Percentiles rank a stretch among this genome's conserved stretches.
These are phyloP conservation scores for Ophiothrix spiculata DNA, from an alignment of 35 echinoderm and acorn worm species.

Conservation along the genomic window DNA sequence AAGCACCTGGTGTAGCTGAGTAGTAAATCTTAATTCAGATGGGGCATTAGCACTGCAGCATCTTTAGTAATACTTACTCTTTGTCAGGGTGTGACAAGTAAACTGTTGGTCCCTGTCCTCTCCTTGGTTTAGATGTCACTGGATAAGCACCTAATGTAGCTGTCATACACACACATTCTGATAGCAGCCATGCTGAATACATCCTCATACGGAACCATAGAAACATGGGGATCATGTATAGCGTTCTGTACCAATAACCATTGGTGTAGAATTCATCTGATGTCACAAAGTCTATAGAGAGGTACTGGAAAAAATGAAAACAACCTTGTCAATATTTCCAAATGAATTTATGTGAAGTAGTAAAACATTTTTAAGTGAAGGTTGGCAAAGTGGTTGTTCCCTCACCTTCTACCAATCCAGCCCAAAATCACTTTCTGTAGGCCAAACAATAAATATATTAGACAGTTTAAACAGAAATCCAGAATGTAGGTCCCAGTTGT, in stretches of 20 bases:
- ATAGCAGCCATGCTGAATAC: constrained; percentile 77
- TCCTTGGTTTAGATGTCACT: constrained; percentile 45
- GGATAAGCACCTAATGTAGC: constrained; percentile 84
- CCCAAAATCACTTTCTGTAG: too few species aligned
- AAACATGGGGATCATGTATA: constrained; percentile 64
- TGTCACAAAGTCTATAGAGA: constrained; percentile 45
- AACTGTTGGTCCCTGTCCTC: constrained; percentile 77
- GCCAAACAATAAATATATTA: too few species aligned
- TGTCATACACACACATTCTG: constrained; percentile 89
- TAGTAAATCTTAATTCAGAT: too few species aligned
- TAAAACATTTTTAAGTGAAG: too few species aligned
- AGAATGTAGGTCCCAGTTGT: too few species aligned
- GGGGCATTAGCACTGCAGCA: too few species aligned
- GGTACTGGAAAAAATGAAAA: constrained; percentile 55
- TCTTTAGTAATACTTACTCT: not conserved
- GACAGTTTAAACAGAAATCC: too few species aligned
- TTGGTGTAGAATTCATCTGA: constrained; percentile 76
- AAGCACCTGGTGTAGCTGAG: constrained; percentile 73
- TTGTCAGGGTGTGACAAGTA: not conserved
- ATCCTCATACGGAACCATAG: constrained; percentile 67
- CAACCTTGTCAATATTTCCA: constrained; percentile 19
- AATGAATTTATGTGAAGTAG: too few species aligned
- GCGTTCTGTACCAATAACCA: constrained; percentile 77
- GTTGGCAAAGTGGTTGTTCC: not conserved
- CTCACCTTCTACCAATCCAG: too few species aligned